Evolutionary conservation across 2,113 vertebrate species (phyloP).

Genomic region (Pelvicachromis taeniatus): DNA sequence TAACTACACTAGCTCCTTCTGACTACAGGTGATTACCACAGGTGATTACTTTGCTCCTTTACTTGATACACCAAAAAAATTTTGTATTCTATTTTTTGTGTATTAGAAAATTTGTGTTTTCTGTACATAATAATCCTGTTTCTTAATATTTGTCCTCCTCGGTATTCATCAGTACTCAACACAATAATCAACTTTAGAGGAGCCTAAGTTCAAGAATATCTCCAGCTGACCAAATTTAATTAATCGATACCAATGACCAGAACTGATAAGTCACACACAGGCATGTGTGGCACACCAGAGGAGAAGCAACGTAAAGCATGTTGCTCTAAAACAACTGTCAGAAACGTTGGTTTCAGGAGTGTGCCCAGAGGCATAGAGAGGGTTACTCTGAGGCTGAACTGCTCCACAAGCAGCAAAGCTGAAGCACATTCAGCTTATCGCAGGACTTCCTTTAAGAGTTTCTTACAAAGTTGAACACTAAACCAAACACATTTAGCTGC

Average conservation of each 20-base stretch:
- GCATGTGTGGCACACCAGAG: background rate
- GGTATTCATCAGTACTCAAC: conserved; percentile 15
- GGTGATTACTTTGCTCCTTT: background rate
- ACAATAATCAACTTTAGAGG: background rate
- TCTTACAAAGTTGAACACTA: background rate
- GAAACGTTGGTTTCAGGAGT: background rate
- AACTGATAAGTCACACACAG: background rate
- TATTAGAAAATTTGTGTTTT: background rate
- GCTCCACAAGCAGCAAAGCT: background rate
- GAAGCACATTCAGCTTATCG: background rate
- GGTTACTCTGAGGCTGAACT: background rate
- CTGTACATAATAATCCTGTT: conserved; percentile 1
- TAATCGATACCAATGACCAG: conserved; percentile 26
- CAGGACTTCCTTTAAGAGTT: background rate
- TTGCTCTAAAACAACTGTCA: background rate
- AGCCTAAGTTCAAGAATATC: background rate
- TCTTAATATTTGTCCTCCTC: conserved; percentile 3
- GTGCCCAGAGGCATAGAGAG: background rate
- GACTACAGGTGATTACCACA: conserved; percentile 12
- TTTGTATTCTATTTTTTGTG: background rate
- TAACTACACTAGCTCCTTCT: conserved; percentile 8
- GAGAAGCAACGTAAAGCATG: background rate
- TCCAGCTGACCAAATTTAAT: background rate
- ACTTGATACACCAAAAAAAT: background rate
- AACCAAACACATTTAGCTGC: background rate